Conservation (phyloP, 2,797 vertebrate species). For the Tachyglossus aculeatus region DNA sequence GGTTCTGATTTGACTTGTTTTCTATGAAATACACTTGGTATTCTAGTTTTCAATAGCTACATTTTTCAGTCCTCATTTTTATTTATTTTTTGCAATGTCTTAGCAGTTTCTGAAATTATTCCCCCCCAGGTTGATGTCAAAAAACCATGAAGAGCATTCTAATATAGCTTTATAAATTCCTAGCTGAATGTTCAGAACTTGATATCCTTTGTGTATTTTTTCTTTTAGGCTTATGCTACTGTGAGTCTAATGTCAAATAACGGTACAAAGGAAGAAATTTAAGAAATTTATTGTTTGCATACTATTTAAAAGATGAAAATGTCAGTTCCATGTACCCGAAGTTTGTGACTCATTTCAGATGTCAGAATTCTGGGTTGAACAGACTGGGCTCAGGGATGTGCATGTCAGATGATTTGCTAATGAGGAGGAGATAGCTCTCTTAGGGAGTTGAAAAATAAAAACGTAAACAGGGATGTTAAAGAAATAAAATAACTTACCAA, state of each 20-base stretch:
- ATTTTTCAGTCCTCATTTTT: slow-evolving; percentile 36
- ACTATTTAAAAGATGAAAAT: slow-evolving; percentile 39
- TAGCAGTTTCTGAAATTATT: slow-evolving; percentile 29
- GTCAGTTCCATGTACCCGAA: slow-evolving; percentile 36
- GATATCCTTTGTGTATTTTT: slow-evolving; percentile 42
- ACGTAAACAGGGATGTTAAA: slow-evolving; percentile 55
- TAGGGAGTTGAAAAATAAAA: slow-evolving; percentile 26
- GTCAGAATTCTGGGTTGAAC: slow-evolving; percentile 50
- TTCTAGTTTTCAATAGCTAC: slow-evolving; percentile 47
- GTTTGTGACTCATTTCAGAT: slow-evolving; percentile 46
- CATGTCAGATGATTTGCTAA: slow-evolving; percentile 55
- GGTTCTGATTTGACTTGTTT: slow-evolving; percentile 22
- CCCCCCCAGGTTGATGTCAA: slow-evolving; percentile 50
- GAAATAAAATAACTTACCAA: slow-evolving; percentile 58
- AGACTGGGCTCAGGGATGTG: slow-evolving; percentile 45
- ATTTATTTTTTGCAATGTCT: slow-evolving; percentile 34
- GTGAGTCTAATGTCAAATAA: slow-evolving; percentile 35
- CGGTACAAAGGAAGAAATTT: slow-evolving; percentile 4
- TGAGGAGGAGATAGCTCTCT: slow-evolving; percentile 10
- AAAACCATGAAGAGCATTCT: slow-evolving; percentile 55
- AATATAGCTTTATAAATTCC: slow-evolving; percentile 55
- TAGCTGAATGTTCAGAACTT: slow-evolving; percentile 57
- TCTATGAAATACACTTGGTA: slow-evolving; percentile 19
- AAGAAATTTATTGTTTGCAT: slow-evolving; percentile 32
- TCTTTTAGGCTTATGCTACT: slow-evolving; percentile 47